Evolutionary conservation across 2,888 invertebrate genomes (phyloP).

Genomic region (Limnephilus auricula): DNA sequence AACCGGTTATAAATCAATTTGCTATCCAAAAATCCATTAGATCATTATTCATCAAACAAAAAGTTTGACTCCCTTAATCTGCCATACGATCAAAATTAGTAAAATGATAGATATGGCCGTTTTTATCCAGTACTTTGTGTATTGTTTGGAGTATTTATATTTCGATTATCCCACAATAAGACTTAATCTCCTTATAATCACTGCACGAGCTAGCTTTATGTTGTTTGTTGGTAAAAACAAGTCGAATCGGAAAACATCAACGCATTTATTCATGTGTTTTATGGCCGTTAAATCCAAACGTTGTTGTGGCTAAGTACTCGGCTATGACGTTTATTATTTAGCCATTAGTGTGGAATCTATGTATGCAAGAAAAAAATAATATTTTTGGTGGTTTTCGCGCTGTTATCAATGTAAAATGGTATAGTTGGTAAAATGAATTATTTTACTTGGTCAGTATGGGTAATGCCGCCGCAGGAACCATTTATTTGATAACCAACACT

Average conservation of each 20-base stretch:
- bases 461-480: too few species aligned
- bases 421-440: neutral
- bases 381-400: neutral
- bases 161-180: conserved; percentile 38
- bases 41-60: neutral
- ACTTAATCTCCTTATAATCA: conserved; percentile 39
- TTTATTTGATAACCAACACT: too few species aligned
- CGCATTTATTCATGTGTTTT: conserved; percentile 35
- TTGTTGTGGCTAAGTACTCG: neutral
- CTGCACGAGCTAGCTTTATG: conserved; percentile 64
- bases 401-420: neutral
- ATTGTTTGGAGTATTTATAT: conserved; percentile 35
- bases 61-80: neutral
- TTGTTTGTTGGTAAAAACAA: conserved; percentile 15
- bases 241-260: conserved; percentile 25
- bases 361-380: neutral
- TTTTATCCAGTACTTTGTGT: conserved; percentile 5
- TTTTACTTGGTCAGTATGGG: neutral
- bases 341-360: conserved; percentile 25
- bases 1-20: conserved; percentile 13
- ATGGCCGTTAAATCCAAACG: conserved; percentile 6
- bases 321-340: conserved; percentile 34
- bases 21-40: neutral
- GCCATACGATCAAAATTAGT: neutral
- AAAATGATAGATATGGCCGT: neutral